Percentiles rank a stretch among this genome's conserved stretches.
Conservation (phyloP, 2,888 invertebrate species). For the Resseliella maxima region DNA sequence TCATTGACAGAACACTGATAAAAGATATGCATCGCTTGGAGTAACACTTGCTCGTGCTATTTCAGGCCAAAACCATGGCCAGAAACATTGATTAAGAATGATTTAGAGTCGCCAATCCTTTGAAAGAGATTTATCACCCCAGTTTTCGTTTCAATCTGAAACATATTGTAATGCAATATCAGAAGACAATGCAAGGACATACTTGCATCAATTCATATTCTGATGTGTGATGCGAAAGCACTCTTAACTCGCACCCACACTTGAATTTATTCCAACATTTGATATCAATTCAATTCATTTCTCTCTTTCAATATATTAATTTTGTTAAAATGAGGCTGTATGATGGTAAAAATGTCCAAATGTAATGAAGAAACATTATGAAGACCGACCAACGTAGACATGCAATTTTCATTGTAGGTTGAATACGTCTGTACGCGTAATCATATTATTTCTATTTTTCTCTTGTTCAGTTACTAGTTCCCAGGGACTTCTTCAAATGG, state of each 20-base stretch:
- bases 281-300: too few relatives aligned
- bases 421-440: too few relatives aligned
- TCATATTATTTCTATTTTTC: neutral
- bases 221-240: neutral
- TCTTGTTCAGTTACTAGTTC: neutral
- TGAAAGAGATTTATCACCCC: neutral
- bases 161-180: neutral
- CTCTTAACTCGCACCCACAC: too few relatives aligned
- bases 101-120: neutral
- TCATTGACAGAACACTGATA: too few relatives aligned
- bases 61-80: neutral
- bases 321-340: too few relatives aligned
- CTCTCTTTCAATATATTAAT: too few relatives aligned
- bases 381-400: too few relatives aligned
- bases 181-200: neutral
- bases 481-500: too few relatives aligned
- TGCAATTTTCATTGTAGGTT: too few relatives aligned
- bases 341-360: too few relatives aligned
- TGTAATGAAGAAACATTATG: too few relatives aligned
- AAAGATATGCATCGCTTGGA: neutral
- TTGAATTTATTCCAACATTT: too few relatives aligned
- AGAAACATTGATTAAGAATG: constrained; percentile 1
- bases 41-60: neutral
- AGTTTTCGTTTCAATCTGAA: neutral
- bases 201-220: neutral